phyloP scores from a whole-genome alignment of 2,888 invertebrate species.

The Tachystola acroxantha region DNA sequence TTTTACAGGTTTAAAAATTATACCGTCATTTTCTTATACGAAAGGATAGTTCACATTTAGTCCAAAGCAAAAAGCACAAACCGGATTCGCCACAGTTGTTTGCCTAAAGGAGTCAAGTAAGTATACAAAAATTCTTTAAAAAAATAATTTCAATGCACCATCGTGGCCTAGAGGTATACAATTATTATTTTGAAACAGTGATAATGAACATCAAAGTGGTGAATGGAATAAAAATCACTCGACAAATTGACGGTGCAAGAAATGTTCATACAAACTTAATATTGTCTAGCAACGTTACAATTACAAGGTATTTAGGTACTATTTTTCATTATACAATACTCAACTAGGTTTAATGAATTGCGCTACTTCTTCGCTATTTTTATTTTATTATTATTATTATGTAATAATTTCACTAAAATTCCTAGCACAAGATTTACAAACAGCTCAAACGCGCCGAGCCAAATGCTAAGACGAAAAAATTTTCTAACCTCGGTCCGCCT shows the following conservation, averaged over 20 bases:
- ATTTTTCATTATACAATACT: constrained; percentile 57
- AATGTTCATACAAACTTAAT: constrained; percentile 54
- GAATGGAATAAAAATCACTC: constrained; percentile 17
- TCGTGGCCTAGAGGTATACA: constrained; percentile 29
- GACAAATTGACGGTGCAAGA: constrained; percentile 57
- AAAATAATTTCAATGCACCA: constrained; percentile 62
- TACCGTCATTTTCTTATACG: too few relatives aligned
- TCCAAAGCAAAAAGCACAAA: too few relatives aligned
- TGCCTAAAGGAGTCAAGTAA: constrained; percentile 5
- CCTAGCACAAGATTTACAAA: constrained; percentile 56
- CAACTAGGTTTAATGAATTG: constrained; percentile 73
- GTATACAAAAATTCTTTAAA: constrained; percentile 24
- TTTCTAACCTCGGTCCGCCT: constrained; percentile 51
- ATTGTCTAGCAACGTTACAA: constrained; percentile 70
- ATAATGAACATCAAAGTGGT: constrained; percentile 15
- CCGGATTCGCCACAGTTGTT: too few relatives aligned
- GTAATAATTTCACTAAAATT: constrained; percentile 64
- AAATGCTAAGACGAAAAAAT: constrained; percentile 46
- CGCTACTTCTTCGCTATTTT: constrained; percentile 64
- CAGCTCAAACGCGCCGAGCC: constrained; percentile 27
- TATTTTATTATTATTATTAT: constrained; percentile 25
- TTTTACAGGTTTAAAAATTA: too few relatives aligned
- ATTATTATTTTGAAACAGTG: constrained; percentile 14
- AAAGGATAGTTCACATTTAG: too few relatives aligned
- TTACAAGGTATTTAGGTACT: constrained; percentile 64